Evolutionary conservation across 2,113 vertebrate species (phyloP).

Genomic region (Oreochromis niloticus): DNA sequence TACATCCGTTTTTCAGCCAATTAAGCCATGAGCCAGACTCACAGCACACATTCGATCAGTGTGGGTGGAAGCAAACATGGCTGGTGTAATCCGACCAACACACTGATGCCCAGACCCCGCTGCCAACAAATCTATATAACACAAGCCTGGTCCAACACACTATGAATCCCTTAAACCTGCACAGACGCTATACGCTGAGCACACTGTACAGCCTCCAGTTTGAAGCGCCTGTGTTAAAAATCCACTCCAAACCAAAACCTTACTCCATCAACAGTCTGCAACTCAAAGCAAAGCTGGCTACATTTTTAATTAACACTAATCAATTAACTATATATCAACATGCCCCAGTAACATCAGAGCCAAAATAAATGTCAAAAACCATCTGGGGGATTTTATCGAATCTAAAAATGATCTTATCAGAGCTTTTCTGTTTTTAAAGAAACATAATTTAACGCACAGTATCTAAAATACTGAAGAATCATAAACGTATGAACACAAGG

Average conservation of each 20-base stretch:
- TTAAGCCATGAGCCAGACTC: neutral
- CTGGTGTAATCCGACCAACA: constrained; percentile 13
- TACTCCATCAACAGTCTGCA: constrained; percentile 1
- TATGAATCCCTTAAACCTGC: constrained; percentile 30
- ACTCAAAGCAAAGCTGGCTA: neutral
- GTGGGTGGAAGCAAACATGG: constrained; percentile 23
- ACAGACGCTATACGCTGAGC: neutral
- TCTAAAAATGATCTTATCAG: neutral
- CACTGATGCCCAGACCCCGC: constrained; percentile 7
- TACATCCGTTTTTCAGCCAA: neutral
- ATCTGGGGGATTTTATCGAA: neutral
- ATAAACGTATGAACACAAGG: neutral
- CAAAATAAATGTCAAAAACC: neutral
- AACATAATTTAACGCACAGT: neutral
- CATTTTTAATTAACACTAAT: constrained; percentile 28
- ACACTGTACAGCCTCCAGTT: neutral
- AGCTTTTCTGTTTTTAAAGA: neutral
- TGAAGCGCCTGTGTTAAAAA: neutral
- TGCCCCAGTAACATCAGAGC: neutral
- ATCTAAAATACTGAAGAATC: neutral
- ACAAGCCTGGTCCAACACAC: constrained; percentile 22
- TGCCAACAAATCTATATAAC: constrained; percentile 35
- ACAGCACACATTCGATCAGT: neutral
- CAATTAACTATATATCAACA: constrained; percentile 17
- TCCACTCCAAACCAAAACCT: neutral